These are phyloP conservation scores for Theodoxus fluviatilis DNA, from an alignment of 2,888 invertebrate genomes.

Conservation along the genomic window DNA sequence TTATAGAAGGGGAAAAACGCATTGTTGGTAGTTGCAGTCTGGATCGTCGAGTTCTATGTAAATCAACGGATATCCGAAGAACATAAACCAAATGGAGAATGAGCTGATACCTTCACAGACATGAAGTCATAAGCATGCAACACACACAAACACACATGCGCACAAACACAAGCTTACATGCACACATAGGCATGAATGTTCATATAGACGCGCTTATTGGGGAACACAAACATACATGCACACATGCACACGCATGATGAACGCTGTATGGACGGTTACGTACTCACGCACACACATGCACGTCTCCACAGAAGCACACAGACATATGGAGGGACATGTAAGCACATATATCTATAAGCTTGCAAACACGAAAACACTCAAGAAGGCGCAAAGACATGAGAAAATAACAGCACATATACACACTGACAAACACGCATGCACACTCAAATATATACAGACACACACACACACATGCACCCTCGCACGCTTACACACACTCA, in stretches of 20 bases:
- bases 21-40: too few relatives aligned
- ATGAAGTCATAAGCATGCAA: background rate
- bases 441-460: background rate
- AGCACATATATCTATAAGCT: background rate
- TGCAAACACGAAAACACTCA: too few relatives aligned
- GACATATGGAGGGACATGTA: background rate
- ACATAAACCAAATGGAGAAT: too few relatives aligned
- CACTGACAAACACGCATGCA: background rate
- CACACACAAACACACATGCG: conserved; percentile 8
- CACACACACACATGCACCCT: background rate
- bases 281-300: conserved; percentile 1
- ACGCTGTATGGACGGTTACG: too few relatives aligned
- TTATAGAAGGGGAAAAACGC: too few relatives aligned
- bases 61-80: too few relatives aligned
- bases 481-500: background rate
- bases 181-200: background rate
- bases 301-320: background rate
- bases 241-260: conserved; percentile 1
- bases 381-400: background rate
- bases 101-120: too few relatives aligned
- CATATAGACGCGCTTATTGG: too few relatives aligned
- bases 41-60: too few relatives aligned
- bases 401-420: background rate
- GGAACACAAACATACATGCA: conserved; percentile 2
- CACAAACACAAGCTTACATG: background rate